phyloP scores from a whole-genome alignment of 2,113 vertebrate species.

The Plecotus auritus region DNA sequence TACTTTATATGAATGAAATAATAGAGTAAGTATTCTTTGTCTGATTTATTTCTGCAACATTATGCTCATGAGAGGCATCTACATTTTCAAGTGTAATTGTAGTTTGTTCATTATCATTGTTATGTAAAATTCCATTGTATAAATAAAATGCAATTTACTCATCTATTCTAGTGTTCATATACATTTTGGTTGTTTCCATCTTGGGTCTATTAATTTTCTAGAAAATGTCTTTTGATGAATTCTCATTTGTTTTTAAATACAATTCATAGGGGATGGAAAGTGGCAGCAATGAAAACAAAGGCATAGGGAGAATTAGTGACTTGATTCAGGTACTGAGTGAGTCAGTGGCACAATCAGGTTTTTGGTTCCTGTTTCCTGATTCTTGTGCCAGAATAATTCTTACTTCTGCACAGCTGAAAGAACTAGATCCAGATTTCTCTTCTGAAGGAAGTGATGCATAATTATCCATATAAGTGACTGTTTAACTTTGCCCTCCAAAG shows the following conservation, averaged over 20 bases:
- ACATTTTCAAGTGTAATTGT: background rate
- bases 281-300: constrained; percentile 11
- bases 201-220: constrained; percentile 20
- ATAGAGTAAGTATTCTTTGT: background rate
- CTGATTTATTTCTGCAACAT: constrained; percentile 27
- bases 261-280: background rate
- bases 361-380: constrained; percentile 15
- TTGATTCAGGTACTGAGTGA: background rate
- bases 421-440: background rate
- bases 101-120: constrained; percentile 17
- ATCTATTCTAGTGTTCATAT: background rate
- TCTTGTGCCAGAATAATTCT: background rate
- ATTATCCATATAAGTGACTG: constrained; percentile 21
- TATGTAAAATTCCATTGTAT: background rate
- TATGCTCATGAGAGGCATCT: background rate
- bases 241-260: constrained; percentile 41
- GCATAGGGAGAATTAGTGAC: background rate
- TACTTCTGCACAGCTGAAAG: background rate
- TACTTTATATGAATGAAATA: constrained; percentile 9
- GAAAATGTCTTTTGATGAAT: constrained; percentile 36
- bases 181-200: background rate
- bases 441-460: constrained; percentile 13
- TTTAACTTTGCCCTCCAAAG: constrained; percentile 46
- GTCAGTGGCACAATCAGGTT: background rate
- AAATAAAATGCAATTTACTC: constrained; percentile 23